Conservation (phyloP, 2,888 invertebrate species). For the Mystacides longicornis region DNA sequence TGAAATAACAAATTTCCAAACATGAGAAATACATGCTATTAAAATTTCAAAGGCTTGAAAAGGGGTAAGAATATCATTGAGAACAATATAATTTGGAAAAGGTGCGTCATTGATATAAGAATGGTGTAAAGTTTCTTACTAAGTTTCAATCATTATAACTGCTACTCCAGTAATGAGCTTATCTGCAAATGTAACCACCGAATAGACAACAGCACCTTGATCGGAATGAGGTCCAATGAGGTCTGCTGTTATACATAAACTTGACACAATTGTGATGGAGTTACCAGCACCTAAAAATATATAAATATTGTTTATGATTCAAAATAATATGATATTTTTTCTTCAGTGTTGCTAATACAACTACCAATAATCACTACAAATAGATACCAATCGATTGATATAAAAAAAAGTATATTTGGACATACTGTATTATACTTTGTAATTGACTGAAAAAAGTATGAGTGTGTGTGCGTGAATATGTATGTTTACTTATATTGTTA, state of each 20-base stretch:
- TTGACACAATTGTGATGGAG: conserved; percentile 80
- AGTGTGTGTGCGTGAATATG: too few species aligned
- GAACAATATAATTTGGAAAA: neutral
- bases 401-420: too few species aligned
- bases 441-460: too few species aligned
- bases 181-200: conserved; percentile 88
- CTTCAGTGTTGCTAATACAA: too few species aligned
- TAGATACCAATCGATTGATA: too few species aligned
- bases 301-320: neutral
- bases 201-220: conserved; percentile 86
- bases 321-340: too few species aligned
- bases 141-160: conserved; percentile 76
- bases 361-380: too few species aligned
- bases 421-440: too few species aligned
- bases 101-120: neutral
- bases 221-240: conserved; percentile 80
- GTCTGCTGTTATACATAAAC: conserved; percentile 82
- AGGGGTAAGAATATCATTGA: neutral
- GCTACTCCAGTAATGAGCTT: conserved; percentile 85
- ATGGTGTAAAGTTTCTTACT: conserved; percentile 44
- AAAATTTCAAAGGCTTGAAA: too few species aligned
- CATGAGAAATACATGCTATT: too few species aligned
- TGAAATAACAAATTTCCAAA: too few species aligned
- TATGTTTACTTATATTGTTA: too few species aligned
- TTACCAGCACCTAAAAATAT: conserved; percentile 60